A percentile compares a stretch with the other conserved stretches of the same genome.
Evolutionary conservation across 2,888 invertebrate genomes (phyloP).

Genomic region (Drosophila austrosaltans): DNA sequence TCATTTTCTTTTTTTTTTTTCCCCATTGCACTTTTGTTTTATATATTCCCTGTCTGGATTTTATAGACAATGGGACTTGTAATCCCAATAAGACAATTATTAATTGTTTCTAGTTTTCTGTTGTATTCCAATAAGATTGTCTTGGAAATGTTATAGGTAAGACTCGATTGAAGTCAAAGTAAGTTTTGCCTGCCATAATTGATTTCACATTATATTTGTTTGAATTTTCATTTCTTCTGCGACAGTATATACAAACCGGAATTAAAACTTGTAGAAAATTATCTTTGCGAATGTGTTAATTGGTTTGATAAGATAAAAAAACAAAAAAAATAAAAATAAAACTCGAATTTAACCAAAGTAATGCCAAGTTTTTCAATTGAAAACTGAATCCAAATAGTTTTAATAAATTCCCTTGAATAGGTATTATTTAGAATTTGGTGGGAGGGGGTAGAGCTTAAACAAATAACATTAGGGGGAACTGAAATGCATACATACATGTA

Average conservation of each 20-base stretch:
- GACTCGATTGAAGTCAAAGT: too few species aligned
- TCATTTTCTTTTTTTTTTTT: neutral
- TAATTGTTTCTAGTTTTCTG: too few species aligned
- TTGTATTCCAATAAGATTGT: too few species aligned
- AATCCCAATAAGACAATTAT: neutral
- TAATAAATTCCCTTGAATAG: neutral
- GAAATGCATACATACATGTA: neutral
- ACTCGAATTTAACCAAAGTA: neutral
- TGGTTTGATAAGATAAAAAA: neutral
- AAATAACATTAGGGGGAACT: neutral
- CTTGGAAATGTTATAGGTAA: too few species aligned
- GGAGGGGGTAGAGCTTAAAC: neutral
- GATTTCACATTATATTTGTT: neutral
- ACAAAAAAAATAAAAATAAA: neutral
- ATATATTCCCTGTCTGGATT: neutral
- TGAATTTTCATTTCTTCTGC: neutral
- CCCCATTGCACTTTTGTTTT: neutral
- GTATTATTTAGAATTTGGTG: neutral
- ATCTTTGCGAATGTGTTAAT: neutral
- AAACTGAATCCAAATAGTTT: neutral
- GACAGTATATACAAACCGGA: neutral
- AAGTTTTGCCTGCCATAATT: neutral
- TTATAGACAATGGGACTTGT: neutral
- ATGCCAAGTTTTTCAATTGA: neutral
- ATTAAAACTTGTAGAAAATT: conserved; percentile 3